phyloP scores from a whole-genome alignment of 2,797 vertebrate genomes.

The Chaenodraco wilsoni region DNA sequence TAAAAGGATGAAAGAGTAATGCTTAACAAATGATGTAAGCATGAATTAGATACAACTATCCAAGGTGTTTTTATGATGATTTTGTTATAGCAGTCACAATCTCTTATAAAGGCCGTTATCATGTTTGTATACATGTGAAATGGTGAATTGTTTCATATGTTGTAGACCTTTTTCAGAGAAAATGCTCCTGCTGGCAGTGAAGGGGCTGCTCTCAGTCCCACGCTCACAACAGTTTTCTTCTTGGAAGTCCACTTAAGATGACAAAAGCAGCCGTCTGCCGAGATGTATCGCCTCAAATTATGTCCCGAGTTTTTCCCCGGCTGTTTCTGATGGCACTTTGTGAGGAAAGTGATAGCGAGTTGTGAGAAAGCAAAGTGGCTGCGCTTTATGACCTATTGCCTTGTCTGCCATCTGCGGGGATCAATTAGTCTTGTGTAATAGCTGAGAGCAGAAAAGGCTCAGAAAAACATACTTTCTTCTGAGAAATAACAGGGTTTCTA shows the following conservation, averaged over 20 bases:
- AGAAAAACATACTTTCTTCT: constrained; percentile 67
- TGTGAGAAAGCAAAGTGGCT: constrained; percentile 74
- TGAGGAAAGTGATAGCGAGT: constrained; percentile 73
- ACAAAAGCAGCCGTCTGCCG: constrained; percentile 72
- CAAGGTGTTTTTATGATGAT: background rate
- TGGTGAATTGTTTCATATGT: constrained; percentile 2
- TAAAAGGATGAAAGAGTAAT: background rate
- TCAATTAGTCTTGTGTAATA: constrained; percentile 83
- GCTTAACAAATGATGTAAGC: background rate
- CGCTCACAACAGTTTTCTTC: constrained; percentile 51
- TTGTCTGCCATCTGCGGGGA: constrained; percentile 80
- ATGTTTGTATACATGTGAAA: constrained; percentile 2
- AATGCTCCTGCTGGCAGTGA: constrained; percentile 25
- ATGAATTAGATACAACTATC: background rate
- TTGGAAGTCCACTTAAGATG: constrained; percentile 72
- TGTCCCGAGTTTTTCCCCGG: constrained; percentile 53
- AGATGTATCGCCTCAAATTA: constrained; percentile 79
- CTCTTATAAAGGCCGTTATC: background rate
- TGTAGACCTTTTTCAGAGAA: background rate
- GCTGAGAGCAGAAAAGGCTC: constrained; percentile 65
- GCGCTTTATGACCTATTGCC: constrained; percentile 81
- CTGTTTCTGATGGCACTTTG: constrained; percentile 73
- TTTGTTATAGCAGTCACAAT: background rate
- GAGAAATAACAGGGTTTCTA: constrained; percentile 61
- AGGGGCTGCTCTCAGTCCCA: constrained; percentile 36